Evolutionary conservation across 2,797 vertebrate species (phyloP).

Genomic region (Oceanodroma leucorhoa): DNA sequence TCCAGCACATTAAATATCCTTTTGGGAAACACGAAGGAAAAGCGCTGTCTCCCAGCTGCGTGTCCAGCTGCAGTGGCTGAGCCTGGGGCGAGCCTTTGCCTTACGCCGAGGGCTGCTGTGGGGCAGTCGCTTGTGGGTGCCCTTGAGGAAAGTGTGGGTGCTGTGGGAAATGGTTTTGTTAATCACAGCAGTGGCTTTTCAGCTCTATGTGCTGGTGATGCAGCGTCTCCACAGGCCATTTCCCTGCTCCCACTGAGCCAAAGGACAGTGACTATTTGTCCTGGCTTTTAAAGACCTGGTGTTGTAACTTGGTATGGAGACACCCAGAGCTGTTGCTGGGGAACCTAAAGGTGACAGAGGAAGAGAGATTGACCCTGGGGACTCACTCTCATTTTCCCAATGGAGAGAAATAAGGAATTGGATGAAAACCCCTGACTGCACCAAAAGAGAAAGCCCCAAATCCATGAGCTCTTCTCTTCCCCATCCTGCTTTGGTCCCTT

Average conservation of each 20-base stretch:
- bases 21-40: neutral
- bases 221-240: neutral
- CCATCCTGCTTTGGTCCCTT: neutral
- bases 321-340: neutral
- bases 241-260: neutral
- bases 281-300: neutral
- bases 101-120: rapidly evolving
- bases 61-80: neutral
- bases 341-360: neutral
- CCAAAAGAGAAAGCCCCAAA: neutral
- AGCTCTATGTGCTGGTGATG: neutral
- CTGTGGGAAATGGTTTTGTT: neutral
- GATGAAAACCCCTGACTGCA: neutral
- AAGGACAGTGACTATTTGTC: neutral
- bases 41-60: rapidly evolving
- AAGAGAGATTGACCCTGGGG: neutral
- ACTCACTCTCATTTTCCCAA: rapidly evolving
- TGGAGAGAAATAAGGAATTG: neutral
- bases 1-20: neutral
- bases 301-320: neutral
- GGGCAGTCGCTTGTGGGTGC: rapidly evolving
- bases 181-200: neutral
- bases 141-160: neutral
- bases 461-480: neutral
- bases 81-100: neutral